These are phyloP conservation scores for Littorina saxatilis DNA, from an alignment of 1,140 invertebrate genomes.

Conservation along the genomic window DNA sequence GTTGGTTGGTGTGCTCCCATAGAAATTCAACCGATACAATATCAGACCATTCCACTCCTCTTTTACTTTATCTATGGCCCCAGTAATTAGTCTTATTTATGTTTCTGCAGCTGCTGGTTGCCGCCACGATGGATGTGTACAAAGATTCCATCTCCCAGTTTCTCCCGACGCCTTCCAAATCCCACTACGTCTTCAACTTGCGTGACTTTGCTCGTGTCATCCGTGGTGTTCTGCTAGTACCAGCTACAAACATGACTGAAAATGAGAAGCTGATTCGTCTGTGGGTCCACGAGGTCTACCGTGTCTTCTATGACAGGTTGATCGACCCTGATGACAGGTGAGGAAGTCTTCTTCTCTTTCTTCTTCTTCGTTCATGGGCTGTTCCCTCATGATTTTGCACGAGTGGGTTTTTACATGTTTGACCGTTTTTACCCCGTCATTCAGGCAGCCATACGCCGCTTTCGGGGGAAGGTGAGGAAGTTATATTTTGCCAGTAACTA, in stretches of 20 bases:
- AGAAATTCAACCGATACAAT: no score
- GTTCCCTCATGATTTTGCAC: no score
- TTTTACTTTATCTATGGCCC: no score
- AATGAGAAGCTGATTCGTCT: conserved; percentile 73
- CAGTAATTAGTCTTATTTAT: no score
- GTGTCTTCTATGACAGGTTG: conserved; percentile 76
- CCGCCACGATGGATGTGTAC: conserved; percentile 75
- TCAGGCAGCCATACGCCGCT: no score
- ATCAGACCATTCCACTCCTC: no score
- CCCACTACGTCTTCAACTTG: conserved; percentile 77
- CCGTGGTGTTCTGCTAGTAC: conserved; percentile 74
- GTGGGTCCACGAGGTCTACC: conserved; percentile 76
- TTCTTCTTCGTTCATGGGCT: no score
- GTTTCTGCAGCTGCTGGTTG: conserved; percentile 69
- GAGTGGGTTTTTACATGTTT: no score
- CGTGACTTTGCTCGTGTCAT: conserved; percentile 77
- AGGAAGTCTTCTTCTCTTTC: conserved; percentile 7
- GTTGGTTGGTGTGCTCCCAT: no score
- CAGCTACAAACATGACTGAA: conserved; percentile 69
- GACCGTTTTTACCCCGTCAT: no score
- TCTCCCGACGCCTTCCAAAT: conserved; percentile 75
- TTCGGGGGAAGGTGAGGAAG: background rate
- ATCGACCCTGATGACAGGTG: conserved; percentile 74
- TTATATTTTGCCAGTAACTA: no score
- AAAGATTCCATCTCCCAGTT: conserved; percentile 73